phyloP scores from a whole-genome alignment of 2,113 vertebrate genomes.

The Erythrolamprus reginae region DNA sequence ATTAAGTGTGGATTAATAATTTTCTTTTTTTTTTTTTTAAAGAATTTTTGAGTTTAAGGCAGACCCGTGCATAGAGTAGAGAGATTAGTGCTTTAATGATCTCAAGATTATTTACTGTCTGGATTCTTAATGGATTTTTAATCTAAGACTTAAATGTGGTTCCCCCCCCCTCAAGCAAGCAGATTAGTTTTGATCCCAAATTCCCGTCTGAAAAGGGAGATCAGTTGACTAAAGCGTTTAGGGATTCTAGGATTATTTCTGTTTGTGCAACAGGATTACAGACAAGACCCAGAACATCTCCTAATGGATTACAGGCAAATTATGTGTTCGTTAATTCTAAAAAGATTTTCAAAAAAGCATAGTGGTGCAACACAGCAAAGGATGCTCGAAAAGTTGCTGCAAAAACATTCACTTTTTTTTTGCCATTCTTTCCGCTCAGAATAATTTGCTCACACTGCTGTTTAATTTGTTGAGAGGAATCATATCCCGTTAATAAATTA shows the following conservation, averaged over 20 bases:
- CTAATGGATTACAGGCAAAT: background rate
- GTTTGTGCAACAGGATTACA: background rate
- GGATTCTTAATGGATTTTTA: constrained; percentile 21
- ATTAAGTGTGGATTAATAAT: background rate
- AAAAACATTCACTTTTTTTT: background rate
- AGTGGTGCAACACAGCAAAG: background rate
- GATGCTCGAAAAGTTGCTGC: background rate
- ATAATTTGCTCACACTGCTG: background rate
- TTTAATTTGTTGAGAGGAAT: background rate
- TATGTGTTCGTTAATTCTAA: background rate
- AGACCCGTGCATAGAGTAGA: background rate
- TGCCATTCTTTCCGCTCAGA: background rate
- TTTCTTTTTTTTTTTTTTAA: background rate
- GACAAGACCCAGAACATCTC: background rate
- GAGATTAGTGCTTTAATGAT: background rate
- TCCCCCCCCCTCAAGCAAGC: constrained; percentile 20
- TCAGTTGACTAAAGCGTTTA: background rate
- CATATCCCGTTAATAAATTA: background rate
- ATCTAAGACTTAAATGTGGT: no score
- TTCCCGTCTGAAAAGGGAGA: constrained; percentile 12
- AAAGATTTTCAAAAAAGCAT: background rate
- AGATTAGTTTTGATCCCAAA: constrained; percentile 22
- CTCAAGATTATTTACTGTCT: constrained; percentile 20
- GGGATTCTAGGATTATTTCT: background rate
- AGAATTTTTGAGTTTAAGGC: background rate